Base-by-base conservation (phyloP, 2,888 invertebrate species). In the Callimorpha dominula region DNA sequence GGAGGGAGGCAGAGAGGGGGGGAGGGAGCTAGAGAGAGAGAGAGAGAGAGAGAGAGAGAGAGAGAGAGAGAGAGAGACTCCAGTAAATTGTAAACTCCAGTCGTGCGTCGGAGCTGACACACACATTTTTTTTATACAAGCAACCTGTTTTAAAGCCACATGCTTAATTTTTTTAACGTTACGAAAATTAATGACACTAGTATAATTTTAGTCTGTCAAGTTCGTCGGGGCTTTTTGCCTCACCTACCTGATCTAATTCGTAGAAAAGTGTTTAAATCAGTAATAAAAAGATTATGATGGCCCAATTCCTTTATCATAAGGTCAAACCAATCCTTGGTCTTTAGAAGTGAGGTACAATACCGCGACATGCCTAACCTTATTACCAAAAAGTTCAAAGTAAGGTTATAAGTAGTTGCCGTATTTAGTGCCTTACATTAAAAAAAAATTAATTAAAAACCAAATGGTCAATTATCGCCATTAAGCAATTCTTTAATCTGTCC, bases 181-280 rank as follows among this genome's bases (percentile, higher is more conserved):
- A 42, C 52, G 4, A 42, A 50, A 66, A 66, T 40, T 4, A 40
- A 40, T 66, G 17, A 40, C 40, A 17, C 14, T 14, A 6, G 31
- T 60, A 20, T 60, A 9, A 67, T 0, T 54, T 67, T 67, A 54
- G n/a, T 54, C 42, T n/a, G 52, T 60, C 60, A 60, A 60, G 31
- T 60, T 60, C 12, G n/a, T 54, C 40, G 42, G 54, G 49, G 5
- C 40, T 65, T 65, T 50, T 40, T 15, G 31, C 64, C 50, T 40
- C 31, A 50, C 50, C 17, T 65, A 50, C 20, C 15, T 14, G 40
- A 50, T 40, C 15, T 65, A 65, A 4, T 65, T 65, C 50, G 17
- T 12, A 50, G 17, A 31, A 65, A 65, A 65, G 31, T 2, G 49
- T 15, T 31, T 65, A 31, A 50, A 65, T 17, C 15, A 17, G 40